Evolutionary conservation across 2,888 invertebrate species (phyloP).

Genomic region (Elmis aenea): DNA sequence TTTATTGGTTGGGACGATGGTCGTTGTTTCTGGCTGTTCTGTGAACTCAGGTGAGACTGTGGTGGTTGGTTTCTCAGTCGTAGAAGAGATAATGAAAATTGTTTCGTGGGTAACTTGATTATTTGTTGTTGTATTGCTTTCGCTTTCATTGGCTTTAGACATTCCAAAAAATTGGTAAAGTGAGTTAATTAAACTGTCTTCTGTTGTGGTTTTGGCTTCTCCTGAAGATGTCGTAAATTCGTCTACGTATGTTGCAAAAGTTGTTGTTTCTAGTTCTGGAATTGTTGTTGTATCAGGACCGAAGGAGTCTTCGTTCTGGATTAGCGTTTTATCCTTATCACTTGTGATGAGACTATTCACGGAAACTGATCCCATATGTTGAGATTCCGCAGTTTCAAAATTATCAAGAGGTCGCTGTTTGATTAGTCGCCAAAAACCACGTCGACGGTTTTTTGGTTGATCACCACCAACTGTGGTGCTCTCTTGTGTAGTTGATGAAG

Average conservation of each 20-base stretch:
- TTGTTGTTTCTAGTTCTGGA: not conserved
- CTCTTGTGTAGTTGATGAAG: not conserved
- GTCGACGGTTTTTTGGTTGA: constrained; percentile 48
- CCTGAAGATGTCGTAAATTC: not conserved
- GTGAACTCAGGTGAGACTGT: not conserved
- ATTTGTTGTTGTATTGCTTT: constrained; percentile 19
- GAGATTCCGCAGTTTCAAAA: constrained; percentile 76
- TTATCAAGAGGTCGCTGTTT: constrained; percentile 58
- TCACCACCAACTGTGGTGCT: constrained; percentile 1
- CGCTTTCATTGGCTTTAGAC: constrained; percentile 34
- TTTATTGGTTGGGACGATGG: not conserved
- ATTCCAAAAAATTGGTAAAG: constrained; percentile 44
- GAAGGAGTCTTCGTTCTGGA: not conserved
- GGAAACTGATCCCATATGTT: constrained; percentile 54
- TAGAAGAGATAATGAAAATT: not conserved
- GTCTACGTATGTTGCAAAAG: not conserved
- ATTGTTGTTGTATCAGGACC: no score
- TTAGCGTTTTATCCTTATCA: constrained; percentile 9
- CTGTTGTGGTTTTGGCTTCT: constrained; percentile 17
- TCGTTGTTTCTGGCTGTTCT: not conserved
- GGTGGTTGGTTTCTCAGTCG: not conserved
- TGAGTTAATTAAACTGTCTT: constrained; percentile 35
- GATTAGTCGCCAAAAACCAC: constrained; percentile 72
- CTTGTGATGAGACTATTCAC: constrained; percentile 31
- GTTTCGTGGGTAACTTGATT: constrained; percentile 3